Evolutionary conservation across 2,113 vertebrate species (phyloP).

Genomic region (Dicerorhinus sumatrensis): DNA sequence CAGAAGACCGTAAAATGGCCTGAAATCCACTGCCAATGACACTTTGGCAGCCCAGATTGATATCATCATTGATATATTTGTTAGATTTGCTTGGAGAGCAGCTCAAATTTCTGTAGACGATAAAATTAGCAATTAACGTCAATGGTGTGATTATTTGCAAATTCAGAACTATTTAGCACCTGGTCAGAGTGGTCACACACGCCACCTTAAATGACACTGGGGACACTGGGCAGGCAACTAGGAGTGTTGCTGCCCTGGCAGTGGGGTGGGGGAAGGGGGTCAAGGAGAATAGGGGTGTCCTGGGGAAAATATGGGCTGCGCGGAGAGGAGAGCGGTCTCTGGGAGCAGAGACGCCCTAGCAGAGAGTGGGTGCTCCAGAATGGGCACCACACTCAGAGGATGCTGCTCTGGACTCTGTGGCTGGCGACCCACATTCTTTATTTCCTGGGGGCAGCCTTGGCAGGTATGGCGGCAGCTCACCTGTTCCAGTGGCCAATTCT

Average conservation of each 20-base stretch:
- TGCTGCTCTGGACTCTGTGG: not conserved
- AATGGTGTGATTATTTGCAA: constrained; percentile 55
- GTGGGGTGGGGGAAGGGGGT: not conserved
- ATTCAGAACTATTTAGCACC: constrained; percentile 62
- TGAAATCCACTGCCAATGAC: constrained; percentile 64
- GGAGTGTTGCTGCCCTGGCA: not conserved
- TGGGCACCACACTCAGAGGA: not conserved
- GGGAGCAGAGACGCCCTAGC: not conserved
- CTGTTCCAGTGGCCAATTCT: not conserved
- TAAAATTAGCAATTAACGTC: constrained; percentile 66
- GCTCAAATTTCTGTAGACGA: constrained; percentile 66
- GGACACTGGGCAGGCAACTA: not conserved
- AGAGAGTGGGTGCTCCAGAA: rapidly evolving
- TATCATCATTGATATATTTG: constrained; percentile 53
- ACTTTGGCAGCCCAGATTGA: constrained; percentile 70
- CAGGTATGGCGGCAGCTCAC: too few relatives aligned
- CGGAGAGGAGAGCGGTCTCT: not conserved
- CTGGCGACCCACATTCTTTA: not conserved
- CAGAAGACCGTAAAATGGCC: constrained; percentile 43
- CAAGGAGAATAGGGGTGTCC: not conserved
- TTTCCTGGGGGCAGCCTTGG: not conserved
- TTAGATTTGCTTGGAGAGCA: constrained; percentile 51
- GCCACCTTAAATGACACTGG: constrained; percentile 48
- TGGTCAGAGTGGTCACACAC: constrained; percentile 42
- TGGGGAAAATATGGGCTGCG: not conserved